Percentiles rank a stretch among this genome's conserved stretches.
phyloP scores from a whole-genome alignment of 1,140 invertebrate genomes.

The Capitella teleta region DNA sequence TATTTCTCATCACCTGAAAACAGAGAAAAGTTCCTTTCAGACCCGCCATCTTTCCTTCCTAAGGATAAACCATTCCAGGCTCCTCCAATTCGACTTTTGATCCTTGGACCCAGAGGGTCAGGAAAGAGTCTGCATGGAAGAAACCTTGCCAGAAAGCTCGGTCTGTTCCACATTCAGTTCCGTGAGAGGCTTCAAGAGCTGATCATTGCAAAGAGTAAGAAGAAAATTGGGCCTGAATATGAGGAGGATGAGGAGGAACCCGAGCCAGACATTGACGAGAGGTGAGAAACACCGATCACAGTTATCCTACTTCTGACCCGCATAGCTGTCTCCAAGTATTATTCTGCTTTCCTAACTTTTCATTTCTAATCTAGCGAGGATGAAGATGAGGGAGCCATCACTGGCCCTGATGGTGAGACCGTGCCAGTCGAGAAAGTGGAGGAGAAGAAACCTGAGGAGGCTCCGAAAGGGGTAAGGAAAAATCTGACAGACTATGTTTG shows the following conservation, averaged over 20 bases:
- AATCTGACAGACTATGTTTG: neutral
- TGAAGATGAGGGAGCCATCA: conserved; percentile 17
- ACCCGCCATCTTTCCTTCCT: conserved; percentile 28
- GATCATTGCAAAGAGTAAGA: conserved; percentile 40
- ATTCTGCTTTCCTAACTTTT: neutral
- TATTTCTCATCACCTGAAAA: conserved; percentile 34
- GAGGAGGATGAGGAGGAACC: conserved; percentile 23
- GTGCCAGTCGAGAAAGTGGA: no score
- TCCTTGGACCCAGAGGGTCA: conserved; percentile 34
- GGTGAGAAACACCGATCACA: no score
- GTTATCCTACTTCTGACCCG: no score
- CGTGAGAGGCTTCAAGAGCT: conserved; percentile 40
- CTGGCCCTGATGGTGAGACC: conserved; percentile 19
- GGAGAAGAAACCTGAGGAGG: neutral
- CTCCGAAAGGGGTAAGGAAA: neutral
- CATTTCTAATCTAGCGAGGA: neutral
- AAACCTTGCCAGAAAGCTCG: conserved; percentile 34
- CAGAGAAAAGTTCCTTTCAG: conserved; percentile 32
- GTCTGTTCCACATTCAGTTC: conserved; percentile 42
- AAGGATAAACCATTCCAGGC: conserved; percentile 28
- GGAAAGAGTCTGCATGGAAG: conserved; percentile 39
- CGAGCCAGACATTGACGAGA: no score
- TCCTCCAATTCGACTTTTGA: conserved; percentile 32
- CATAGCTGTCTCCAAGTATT: no score
- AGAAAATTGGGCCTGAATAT: conserved; percentile 35